Evolutionary conservation across 2,888 invertebrate species (phyloP).

Genomic region (Hesperia comma): DNA sequence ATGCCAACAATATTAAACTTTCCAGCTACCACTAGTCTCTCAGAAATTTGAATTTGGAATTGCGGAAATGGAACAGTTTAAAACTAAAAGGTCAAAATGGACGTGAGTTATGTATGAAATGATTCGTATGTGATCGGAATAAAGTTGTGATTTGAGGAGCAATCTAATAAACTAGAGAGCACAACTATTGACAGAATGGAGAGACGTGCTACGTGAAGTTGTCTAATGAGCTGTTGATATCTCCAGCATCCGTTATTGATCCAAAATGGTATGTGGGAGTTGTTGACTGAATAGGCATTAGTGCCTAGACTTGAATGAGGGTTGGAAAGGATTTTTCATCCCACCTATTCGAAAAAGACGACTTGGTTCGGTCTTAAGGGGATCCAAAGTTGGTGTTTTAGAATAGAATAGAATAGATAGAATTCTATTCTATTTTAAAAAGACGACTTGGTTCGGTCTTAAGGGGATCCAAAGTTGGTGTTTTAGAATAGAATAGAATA

Average conservation of each 20-base stretch:
- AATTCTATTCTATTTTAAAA: too few relatives aligned
- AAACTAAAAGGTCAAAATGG: slow-evolving; percentile 13
- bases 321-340: too few relatives aligned
- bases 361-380: too few relatives aligned
- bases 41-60: slow-evolving; percentile 48
- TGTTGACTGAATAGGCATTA: not conserved
- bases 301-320: too few relatives aligned
- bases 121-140: slow-evolving; percentile 13
- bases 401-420: too few relatives aligned
- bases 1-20: not conserved
- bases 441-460: too few relatives aligned
- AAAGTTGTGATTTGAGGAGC: slow-evolving; percentile 21
- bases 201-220: slow-evolving; percentile 27
- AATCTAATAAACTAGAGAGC: not conserved
- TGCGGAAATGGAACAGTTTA: slow-evolving; percentile 26
- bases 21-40: slow-evolving; percentile 44
- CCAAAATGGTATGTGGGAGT: slow-evolving; percentile 11
- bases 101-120: slow-evolving; percentile 12
- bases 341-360: too few relatives aligned
- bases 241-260: slow-evolving; percentile 24
- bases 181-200: slow-evolving; percentile 23
- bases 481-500: too few relatives aligned
- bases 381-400: too few relatives aligned
- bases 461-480: too few relatives aligned
- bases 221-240: slow-evolving; percentile 32